phyloP scores from a whole-genome alignment of 2,888 invertebrate species.

The Drosophila borealis region DNA sequence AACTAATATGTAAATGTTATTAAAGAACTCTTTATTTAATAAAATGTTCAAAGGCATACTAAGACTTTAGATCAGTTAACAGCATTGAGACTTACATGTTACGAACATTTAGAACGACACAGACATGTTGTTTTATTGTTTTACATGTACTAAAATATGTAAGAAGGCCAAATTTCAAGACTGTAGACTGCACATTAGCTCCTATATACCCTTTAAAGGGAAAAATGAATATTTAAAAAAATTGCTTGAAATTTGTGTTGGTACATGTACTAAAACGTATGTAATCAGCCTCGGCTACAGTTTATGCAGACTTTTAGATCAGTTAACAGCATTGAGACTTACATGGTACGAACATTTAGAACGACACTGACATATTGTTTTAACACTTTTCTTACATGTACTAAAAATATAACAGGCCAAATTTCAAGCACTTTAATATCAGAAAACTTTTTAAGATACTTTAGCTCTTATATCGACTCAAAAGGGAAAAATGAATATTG shows the following conservation, averaged over 20 bases:
- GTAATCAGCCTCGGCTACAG: background rate
- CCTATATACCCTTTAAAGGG: too few species aligned
- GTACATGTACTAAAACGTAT: constrained; percentile 4
- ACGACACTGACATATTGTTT: background rate
- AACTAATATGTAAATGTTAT: too few species aligned
- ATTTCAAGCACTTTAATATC: background rate
- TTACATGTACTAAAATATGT: constrained; percentile 10
- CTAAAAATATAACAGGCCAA: background rate
- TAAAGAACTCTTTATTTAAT: too few species aligned
- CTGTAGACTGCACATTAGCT: too few species aligned
- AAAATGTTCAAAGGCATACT: too few species aligned
- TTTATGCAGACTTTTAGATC: background rate
- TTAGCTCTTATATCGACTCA: too few species aligned
- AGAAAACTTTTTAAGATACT: background rate
- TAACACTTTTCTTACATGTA: background rate
- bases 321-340: too few species aligned
- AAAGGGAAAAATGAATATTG: too few species aligned
- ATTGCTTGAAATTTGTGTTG: background rate
- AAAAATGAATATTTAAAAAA: background rate
- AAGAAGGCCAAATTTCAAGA: background rate
- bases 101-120: background rate
- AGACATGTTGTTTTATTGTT: background rate
- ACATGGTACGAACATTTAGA: background rate
- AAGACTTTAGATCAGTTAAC: too few species aligned
- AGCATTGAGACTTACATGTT: too few species aligned